Evolutionary conservation across 2,888 invertebrate genomes (phyloP).

Genomic region (Drosophila bunnanda): DNA sequence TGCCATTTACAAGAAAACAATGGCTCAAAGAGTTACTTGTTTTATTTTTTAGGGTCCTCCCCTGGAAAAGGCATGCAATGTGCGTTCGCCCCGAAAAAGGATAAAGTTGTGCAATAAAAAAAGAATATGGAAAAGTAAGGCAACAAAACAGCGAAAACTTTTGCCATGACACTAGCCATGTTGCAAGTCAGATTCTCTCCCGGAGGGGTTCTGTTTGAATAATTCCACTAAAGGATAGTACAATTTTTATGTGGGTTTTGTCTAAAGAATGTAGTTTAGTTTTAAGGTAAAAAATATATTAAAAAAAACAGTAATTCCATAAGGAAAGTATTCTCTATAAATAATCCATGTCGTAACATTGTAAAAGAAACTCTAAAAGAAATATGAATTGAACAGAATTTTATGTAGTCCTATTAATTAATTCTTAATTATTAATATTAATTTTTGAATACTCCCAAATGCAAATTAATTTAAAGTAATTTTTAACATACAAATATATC

Average conservation of each 20-base stretch:
- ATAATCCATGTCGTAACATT: too few species aligned
- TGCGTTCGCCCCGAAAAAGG: conserved; percentile 59
- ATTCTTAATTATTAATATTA: too few species aligned
- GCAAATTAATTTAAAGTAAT: too few species aligned
- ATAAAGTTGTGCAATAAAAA: conserved; percentile 72
- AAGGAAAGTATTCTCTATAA: too few species aligned
- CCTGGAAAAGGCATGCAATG: conserved; percentile 57
- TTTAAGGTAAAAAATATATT: neutral
- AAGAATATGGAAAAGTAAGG: conserved; percentile 15
- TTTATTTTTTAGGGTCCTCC: conserved; percentile 25
- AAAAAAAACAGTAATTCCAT: too few species aligned
- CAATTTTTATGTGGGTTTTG: neutral
- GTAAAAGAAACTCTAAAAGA: too few species aligned
- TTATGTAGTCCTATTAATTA: too few species aligned
- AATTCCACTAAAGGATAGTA: conserved; percentile 24
- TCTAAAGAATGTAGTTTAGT: neutral
- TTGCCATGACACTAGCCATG: conserved; percentile 68
- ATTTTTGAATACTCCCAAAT: too few species aligned
- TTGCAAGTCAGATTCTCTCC: conserved; percentile 39
- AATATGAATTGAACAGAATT: neutral
- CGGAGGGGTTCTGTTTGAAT: conserved; percentile 35
- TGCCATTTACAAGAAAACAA: conserved; percentile 75
- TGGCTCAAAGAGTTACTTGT: conserved; percentile 58
- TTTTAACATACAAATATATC: neutral
- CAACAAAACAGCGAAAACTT: conserved; percentile 46